Conservation (phyloP, 2,797 vertebrate genomes). For the Melanotaenia maccullochi region DNA sequence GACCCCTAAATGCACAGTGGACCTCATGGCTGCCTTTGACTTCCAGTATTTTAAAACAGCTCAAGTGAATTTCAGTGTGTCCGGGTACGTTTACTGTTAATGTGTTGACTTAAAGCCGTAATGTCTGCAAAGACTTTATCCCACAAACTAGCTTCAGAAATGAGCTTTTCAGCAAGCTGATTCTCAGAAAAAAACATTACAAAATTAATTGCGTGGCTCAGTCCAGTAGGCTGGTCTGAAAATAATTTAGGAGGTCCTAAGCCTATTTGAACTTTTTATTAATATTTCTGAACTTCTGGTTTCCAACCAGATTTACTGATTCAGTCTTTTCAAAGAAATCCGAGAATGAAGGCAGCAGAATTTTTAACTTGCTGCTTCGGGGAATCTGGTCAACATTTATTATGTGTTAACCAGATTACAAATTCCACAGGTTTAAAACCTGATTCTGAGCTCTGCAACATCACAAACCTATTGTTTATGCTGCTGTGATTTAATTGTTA, state of each 20-base stretch:
- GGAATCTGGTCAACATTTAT: too few relatives aligned
- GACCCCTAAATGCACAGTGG: constrained; percentile 38
- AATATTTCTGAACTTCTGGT: background rate
- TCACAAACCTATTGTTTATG: too few relatives aligned
- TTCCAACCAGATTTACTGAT: background rate
- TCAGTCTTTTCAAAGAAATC: background rate
- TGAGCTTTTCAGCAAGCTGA: constrained; percentile 47
- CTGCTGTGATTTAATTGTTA: background rate
- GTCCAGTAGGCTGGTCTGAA: constrained; percentile 3
- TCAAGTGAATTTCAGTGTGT: constrained; percentile 56
- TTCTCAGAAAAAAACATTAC: constrained; percentile 46
- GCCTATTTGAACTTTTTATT: constrained; percentile 9
- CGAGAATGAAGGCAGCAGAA: background rate
- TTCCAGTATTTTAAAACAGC: constrained; percentile 51
- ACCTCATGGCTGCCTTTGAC: constrained; percentile 46
- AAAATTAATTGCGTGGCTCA: constrained; percentile 21
- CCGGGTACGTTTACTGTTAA: constrained; percentile 72
- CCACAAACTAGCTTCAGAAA: constrained; percentile 64
- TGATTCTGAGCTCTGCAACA: too few relatives aligned
- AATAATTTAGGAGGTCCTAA: background rate
- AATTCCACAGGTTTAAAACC: background rate
- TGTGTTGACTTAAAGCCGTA: constrained; percentile 81
- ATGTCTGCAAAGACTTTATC: constrained; percentile 69
- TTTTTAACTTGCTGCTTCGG: too few relatives aligned
- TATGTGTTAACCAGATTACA: background rate